These are phyloP conservation scores for Thysanoteuthis rhombus DNA, from an alignment of 2,888 invertebrate genomes.

Conservation along the genomic window DNA sequence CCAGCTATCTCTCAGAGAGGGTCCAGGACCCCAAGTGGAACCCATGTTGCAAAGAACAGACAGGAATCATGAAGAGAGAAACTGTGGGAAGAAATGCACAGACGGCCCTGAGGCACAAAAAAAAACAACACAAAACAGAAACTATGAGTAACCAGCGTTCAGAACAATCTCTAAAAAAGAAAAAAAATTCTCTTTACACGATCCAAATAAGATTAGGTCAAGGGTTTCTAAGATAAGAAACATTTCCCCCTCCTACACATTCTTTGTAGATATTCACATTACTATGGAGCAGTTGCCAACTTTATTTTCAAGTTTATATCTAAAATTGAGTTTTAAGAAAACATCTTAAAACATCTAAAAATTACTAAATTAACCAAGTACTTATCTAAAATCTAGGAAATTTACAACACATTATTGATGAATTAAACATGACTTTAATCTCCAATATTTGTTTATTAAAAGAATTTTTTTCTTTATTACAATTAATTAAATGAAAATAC, in stretches of 20 bases:
- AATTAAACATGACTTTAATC: no score
- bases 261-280: not conserved
- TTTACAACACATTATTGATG: no score
- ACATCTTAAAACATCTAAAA: no score
- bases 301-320: no score
- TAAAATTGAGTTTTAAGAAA: no score
- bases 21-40: not conserved
- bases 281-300: no score
- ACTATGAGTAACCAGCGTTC: not conserved
- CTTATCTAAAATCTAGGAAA: no score
- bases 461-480: no score
- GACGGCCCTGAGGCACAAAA: not conserved
- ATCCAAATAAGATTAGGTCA: not conserved
- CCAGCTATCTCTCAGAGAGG: not conserved
- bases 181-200: not conserved
- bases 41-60: not conserved
- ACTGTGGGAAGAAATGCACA: not conserved
- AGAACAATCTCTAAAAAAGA: not conserved
- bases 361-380: no score
- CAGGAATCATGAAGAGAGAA: not conserved
- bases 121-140: not conserved
- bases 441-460: no score
- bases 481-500: no score
- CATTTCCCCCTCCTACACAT: not conserved
- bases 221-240: not conserved